phyloP scores from a whole-genome alignment of 2,797 vertebrate species.

The Myotis pilosus region DNA sequence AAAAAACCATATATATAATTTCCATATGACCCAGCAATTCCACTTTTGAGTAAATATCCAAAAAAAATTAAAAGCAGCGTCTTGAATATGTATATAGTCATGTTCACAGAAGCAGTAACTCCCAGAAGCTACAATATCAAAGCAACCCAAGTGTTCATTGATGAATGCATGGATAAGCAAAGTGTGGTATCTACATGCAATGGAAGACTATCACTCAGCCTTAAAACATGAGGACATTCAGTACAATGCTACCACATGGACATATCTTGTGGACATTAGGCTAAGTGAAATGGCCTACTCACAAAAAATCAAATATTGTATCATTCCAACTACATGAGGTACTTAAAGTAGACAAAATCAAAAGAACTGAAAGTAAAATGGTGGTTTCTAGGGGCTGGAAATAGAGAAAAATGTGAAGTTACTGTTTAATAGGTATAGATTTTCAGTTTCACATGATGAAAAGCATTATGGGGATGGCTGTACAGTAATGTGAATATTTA shows the following conservation, averaged over 20 bases:
- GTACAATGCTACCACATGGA: background rate
- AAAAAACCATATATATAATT: background rate
- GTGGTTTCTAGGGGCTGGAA: background rate
- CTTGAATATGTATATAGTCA: background rate
- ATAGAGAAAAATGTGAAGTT: background rate
- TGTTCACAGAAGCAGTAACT: background rate
- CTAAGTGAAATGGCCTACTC: background rate
- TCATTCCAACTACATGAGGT: background rate
- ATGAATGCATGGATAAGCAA: background rate
- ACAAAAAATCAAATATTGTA: background rate
- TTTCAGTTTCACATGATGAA: background rate
- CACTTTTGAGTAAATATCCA: background rate
- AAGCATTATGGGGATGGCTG: background rate
- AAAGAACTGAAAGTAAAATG: background rate
- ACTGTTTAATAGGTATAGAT: background rate
- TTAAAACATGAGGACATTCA: background rate
- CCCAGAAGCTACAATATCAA: background rate
- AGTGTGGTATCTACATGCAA: background rate
- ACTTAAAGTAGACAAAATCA: background rate
- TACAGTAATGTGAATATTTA: background rate
- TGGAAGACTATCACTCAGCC: background rate
- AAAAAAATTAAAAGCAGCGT: background rate
- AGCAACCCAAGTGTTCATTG: background rate
- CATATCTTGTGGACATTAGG: background rate
- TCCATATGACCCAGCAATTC: background rate